Conservation (phyloP, 2,113 vertebrate species). For the Mustelus asterias region DNA sequence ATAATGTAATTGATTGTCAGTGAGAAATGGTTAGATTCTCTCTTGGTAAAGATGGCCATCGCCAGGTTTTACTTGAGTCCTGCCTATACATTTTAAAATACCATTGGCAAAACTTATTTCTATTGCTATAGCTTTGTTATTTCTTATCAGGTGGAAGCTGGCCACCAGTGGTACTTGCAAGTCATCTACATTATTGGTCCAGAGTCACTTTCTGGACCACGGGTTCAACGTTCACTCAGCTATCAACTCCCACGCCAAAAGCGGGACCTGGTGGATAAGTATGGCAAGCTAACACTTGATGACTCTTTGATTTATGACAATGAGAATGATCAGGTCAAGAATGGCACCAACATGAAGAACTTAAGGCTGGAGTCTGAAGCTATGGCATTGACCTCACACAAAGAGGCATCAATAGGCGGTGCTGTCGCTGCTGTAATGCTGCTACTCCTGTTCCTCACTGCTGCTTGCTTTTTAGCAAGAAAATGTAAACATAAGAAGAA, state of each 20-base stretch:
- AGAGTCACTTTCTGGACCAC: constrained; percentile 66
- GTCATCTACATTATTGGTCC: constrained; percentile 93
- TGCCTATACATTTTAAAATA: neutral
- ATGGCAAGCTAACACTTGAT: constrained; percentile 60
- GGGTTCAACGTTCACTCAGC: constrained; percentile 74
- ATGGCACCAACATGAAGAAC: constrained; percentile 96
- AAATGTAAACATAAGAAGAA: constrained; percentile 52
- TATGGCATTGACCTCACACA: constrained; percentile 55
- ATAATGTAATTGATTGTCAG: neutral
- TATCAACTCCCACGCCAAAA: constrained; percentile 56
- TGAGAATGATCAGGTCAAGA: constrained; percentile 87
- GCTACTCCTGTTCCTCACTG: constrained; percentile 65
- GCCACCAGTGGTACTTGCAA: constrained; percentile 97
- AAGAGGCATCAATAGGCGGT: constrained; percentile 71
- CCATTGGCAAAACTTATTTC: neutral
- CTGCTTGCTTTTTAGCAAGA: constrained; percentile 66
- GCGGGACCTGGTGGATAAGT: constrained; percentile 66
- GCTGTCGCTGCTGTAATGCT: constrained; percentile 68
- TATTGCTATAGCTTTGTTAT: neutral
- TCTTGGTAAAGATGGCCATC: neutral
- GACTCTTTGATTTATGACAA: constrained; percentile 92
- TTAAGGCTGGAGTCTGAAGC: constrained; percentile 70
- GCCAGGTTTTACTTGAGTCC: neutral
- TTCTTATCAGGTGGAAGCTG: constrained; percentile 79
- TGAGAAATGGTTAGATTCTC: neutral